phyloP scores from a whole-genome alignment of 2,888 invertebrate genomes.

The Ormia ochracea region DNA sequence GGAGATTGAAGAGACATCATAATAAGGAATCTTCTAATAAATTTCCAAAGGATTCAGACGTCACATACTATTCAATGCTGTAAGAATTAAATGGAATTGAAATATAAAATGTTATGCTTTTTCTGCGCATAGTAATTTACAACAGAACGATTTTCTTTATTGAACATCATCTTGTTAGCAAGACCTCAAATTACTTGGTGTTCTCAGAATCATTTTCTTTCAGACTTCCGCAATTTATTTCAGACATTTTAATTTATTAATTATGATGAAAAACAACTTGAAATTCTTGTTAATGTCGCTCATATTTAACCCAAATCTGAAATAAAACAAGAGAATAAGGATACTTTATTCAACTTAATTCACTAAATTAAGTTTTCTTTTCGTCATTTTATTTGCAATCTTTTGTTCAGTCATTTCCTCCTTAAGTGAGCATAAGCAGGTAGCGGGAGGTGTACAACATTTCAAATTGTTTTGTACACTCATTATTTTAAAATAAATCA shows the following conservation, averaged over 20 bases:
- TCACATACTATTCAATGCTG: no score
- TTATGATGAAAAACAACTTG: constrained; percentile 3
- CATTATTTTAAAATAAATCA: constrained; percentile 56
- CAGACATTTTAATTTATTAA: constrained; percentile 27
- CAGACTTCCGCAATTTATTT: not conserved
- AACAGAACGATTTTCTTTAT: no score
- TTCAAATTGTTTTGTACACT: constrained; percentile 35
- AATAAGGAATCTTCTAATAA: no score
- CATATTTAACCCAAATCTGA: constrained; percentile 17
- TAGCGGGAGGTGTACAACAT: not conserved
- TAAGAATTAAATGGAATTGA: no score
- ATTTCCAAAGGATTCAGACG: no score
- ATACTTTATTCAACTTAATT: not conserved
- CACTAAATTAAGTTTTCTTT: not conserved
- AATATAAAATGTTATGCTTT: no score
- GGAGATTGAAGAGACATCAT: no score
- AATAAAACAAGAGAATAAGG: not conserved
- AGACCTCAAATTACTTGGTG: not conserved
- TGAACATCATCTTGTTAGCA: not conserved
- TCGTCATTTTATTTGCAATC: not conserved
- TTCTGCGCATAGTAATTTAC: no score
- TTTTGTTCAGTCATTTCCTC: not conserved
- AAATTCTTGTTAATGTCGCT: not conserved
- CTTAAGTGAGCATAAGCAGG: not conserved
- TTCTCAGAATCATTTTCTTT: not conserved